These are phyloP conservation scores for Loris lydekkerianus DNA, from an alignment of 2,797 vertebrate genomes.

Conservation along the genomic window DNA sequence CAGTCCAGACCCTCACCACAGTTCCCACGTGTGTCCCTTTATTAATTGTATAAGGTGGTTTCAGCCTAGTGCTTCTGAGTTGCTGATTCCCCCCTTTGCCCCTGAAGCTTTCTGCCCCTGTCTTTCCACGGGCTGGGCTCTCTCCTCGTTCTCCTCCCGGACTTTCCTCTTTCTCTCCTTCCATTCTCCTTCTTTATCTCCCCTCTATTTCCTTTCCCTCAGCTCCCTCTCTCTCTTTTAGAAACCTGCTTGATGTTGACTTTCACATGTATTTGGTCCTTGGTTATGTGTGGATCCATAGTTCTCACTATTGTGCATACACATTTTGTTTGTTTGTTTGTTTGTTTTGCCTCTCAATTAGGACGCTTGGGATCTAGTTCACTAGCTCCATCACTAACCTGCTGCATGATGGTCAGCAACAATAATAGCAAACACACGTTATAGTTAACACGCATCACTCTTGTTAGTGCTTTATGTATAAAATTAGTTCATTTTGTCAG, in stretches of 20 bases:
- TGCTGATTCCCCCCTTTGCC: background rate
- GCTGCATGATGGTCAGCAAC: background rate
- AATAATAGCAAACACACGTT: background rate
- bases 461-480: background rate
- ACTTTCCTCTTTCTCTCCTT: background rate
- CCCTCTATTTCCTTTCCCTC: background rate
- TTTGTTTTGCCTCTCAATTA: constrained; percentile 28
- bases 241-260: background rate
- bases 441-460: background rate
- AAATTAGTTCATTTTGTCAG: constrained; percentile 44
- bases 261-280: background rate
- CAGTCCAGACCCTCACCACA: background rate
- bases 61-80: background rate
- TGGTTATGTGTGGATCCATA: background rate
- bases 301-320: background rate
- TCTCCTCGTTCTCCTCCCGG: background rate
- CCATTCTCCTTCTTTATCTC: background rate
- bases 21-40: background rate
- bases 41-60: background rate
- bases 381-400: background rate
- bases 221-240: background rate
- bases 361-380: constrained; percentile 6
- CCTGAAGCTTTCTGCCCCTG: background rate
- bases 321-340: background rate
- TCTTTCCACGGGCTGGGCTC: fast-evolving